Conservation (phyloP, 2,113 vertebrate species). For the Hemicordylus capensis region DNA sequence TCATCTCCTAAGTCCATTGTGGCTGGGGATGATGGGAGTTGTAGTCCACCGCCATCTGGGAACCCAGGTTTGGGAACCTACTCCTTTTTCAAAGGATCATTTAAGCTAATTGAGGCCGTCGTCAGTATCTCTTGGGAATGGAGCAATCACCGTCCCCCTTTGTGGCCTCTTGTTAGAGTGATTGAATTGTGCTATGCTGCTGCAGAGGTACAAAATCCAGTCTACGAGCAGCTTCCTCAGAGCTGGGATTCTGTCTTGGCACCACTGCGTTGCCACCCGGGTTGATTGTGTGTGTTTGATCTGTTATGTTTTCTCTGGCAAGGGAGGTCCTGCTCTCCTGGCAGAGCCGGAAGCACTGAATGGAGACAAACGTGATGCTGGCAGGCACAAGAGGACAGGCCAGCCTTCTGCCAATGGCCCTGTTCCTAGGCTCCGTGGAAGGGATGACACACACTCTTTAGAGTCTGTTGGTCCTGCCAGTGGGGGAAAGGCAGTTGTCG, state of each 20-base stretch:
- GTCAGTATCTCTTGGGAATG: too few species aligned
- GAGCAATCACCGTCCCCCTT: neutral
- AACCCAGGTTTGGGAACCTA: too few species aligned
- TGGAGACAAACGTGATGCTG: constrained; percentile 50
- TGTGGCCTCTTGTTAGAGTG: neutral
- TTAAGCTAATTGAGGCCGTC: constrained; percentile 37
- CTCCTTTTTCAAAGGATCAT: neutral
- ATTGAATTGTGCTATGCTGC: rapidly evolving
- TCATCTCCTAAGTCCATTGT: too few species aligned
- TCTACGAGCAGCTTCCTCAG: rapidly evolving
- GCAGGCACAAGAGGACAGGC: constrained; percentile 46
- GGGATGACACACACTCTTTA: neutral
- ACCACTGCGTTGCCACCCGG: neutral
- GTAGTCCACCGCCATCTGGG: too few species aligned
- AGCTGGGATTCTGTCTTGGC: constrained; percentile 39
- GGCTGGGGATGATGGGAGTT: too few species aligned
- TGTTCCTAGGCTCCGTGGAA: neutral
- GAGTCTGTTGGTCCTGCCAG: neutral
- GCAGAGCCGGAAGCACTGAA: constrained; percentile 58
- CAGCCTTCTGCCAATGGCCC: constrained; percentile 48
- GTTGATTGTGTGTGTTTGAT: constrained; percentile 26
- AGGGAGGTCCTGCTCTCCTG: constrained; percentile 47
- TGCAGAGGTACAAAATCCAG: neutral
- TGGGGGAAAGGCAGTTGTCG: constrained; percentile 24
- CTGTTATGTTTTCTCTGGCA: constrained; percentile 55